Percentiles rank a stretch among this genome's conserved stretches.
Conservation (phyloP, 1,140 invertebrate species). For the Drosophila baimaii region DNA sequence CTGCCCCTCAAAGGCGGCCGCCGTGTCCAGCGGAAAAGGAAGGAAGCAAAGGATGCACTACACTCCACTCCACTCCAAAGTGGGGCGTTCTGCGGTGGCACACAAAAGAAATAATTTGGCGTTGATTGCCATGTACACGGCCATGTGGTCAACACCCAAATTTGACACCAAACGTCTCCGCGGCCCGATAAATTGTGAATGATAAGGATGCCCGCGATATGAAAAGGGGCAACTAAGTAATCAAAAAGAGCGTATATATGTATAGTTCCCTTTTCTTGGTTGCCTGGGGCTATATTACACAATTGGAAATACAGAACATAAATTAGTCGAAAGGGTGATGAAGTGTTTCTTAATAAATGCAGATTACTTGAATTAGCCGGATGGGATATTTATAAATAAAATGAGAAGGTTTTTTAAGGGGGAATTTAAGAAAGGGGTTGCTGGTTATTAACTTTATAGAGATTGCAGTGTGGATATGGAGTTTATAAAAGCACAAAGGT, state of each 20-base stretch:
- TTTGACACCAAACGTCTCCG: slow-evolving; percentile 70
- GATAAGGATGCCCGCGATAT: slow-evolving; percentile 54
- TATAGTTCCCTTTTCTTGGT: slow-evolving; percentile 10
- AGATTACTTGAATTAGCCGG: slow-evolving; percentile 42
- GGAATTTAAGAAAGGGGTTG: background rate
- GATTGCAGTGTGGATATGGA: background rate
- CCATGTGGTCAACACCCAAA: slow-evolving; percentile 79
- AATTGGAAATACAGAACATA: slow-evolving; percentile 22
- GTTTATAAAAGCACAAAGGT: background rate
- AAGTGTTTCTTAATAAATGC: slow-evolving; percentile 54
- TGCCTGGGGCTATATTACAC: slow-evolving; percentile 12
- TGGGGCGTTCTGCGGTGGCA: slow-evolving; percentile 56
- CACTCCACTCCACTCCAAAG: background rate
- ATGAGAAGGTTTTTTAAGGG: background rate
- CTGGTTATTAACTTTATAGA: slow-evolving; percentile 2
- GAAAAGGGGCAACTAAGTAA: slow-evolving; percentile 37
- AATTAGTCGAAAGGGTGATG: slow-evolving; percentile 36
- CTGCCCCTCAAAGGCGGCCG: slow-evolving; percentile 24
- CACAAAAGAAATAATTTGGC: slow-evolving; percentile 75
- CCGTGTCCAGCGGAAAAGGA: slow-evolving; percentile 55
- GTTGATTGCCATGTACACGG: slow-evolving; percentile 80
- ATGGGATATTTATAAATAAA: slow-evolving; percentile 14
- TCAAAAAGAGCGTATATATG: slow-evolving; percentile 51
- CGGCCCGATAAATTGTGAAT: slow-evolving; percentile 64
- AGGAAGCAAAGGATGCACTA: slow-evolving; percentile 51